These are phyloP conservation scores for Hippolais icterina DNA, from an alignment of 2,113 vertebrate genomes.

Conservation along the genomic window DNA sequence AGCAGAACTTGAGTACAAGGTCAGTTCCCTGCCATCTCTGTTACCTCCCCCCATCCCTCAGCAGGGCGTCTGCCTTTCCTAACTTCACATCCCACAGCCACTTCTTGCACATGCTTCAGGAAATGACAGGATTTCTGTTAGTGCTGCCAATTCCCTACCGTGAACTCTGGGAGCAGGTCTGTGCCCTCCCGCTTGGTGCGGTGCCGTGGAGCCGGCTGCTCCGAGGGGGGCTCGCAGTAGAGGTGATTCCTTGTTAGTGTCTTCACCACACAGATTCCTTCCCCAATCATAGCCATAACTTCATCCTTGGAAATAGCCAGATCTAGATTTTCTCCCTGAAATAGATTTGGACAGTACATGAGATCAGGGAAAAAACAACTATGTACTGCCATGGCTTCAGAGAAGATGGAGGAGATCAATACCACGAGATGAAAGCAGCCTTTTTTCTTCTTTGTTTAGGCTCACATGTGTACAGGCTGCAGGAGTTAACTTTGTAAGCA, in stretches of 20 bases:
- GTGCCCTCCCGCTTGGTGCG: slow-evolving; percentile 81
- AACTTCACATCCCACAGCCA: neutral
- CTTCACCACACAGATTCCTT: slow-evolving; percentile 90
- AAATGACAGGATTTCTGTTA: neutral
- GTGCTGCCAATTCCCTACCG: slow-evolving; percentile 72
- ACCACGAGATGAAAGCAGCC: neutral
- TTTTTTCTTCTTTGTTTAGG: neutral
- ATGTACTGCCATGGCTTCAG: neutral
- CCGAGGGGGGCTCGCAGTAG: slow-evolving; percentile 91
- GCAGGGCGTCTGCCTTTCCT: neutral
- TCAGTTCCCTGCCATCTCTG: neutral
- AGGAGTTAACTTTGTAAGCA: neutral
- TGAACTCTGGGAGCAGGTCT: slow-evolving; percentile 88
- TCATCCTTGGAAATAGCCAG: slow-evolving; percentile 95
- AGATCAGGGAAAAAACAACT: neutral
- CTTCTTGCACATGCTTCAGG: neutral
- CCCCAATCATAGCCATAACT: slow-evolving; percentile 92
- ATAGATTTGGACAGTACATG: neutral
- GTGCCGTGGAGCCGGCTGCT: slow-evolving; percentile 82
- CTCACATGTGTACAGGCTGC: neutral
- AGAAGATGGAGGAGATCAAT: neutral
- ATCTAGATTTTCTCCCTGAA: slow-evolving; percentile 93
- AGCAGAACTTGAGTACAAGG: neutral
- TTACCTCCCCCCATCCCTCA: neutral
- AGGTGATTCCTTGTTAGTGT: slow-evolving; percentile 92